These are phyloP conservation scores for Ericerus pela DNA, from an alignment of 1,140 invertebrate species.

Conservation along the genomic window DNA sequence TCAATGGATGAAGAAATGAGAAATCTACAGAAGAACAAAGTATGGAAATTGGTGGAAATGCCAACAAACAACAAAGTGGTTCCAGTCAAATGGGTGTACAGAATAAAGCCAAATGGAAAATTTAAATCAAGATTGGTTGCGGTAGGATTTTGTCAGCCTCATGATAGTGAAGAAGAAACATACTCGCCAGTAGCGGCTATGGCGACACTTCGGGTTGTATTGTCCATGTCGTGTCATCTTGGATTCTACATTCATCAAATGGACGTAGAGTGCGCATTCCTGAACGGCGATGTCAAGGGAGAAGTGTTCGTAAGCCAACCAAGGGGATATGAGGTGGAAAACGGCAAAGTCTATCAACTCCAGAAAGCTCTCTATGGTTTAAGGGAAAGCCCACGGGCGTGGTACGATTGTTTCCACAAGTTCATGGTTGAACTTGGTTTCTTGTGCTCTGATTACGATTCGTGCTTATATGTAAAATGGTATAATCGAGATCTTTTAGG, in stretches of 20 bases:
- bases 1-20: no score
- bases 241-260: conserved; percentile 7
- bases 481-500: neutral
- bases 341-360: conserved; percentile 26
- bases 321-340: conserved; percentile 13
- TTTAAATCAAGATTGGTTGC: neutral
- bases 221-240: neutral
- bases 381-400: conserved; percentile 29
- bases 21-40: no score
- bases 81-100: neutral
- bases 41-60: no score
- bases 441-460: neutral
- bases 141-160: neutral
- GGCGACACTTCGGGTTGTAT: neutral
- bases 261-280: conserved; percentile 13
- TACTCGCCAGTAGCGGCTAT: neutral
- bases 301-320: conserved; percentile 12
- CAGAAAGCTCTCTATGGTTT: conserved; percentile 32
- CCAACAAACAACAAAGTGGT: no score
- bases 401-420: conserved; percentile 20
- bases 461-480: neutral
- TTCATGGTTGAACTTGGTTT: conserved; percentile 12
- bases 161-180: neutral
- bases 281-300: conserved; percentile 10
- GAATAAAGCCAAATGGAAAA: neutral